Evolutionary conservation across 2,888 invertebrate species (phyloP), one percentile per base, ranked within the genome.

Genomic region (Ormyrus rosae): DNA sequence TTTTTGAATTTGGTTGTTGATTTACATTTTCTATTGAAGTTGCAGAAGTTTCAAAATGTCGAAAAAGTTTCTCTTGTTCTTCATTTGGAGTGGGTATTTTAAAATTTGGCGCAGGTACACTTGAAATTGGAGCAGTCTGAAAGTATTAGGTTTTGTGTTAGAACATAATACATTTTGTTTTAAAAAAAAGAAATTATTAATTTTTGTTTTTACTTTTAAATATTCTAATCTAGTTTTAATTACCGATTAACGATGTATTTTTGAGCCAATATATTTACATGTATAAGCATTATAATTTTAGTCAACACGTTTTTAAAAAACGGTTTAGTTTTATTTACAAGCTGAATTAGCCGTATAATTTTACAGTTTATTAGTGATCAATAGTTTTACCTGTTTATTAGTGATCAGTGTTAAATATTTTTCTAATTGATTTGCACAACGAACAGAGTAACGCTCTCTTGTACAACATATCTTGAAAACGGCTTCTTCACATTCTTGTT

Each of bases 401-500:
- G 75, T 88, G 50, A 76, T 84, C 2, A 88, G 82, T 51, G 77
- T 76, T 48, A 88, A 84, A 46, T 83, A 85, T 60, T 85, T 85
- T 51, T 82, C 83, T 11, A 89, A 81, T 80, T 88, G 86, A 7
- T 86, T 82, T 0, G 86, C 85, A 80, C 89, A 89, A 68, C 81
- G 82, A 10, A 69, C 19, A 3, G 89, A 87, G 77, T 86, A 88
- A 58, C 84, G 84, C 83, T 89, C 88, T 71, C 89, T 83, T 34
- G 85, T 85, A 65, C 88, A 87, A 46, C 87, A 88, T 2, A 89
- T 73, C 78, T 85, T 84, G 63, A 87, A 87, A 2, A 89, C 77
- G 0, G 85, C 87, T 19, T 89, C 86, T 68, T 89, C 88, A 60
- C 88, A 89, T 77, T 86, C 78, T 80, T 87, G 81, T 63, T 89